Percentiles rank a stretch among this genome's conserved stretches.
Evolutionary conservation across 2,888 invertebrate species (phyloP).

Genomic region (Caenorhabditis afra): DNA sequence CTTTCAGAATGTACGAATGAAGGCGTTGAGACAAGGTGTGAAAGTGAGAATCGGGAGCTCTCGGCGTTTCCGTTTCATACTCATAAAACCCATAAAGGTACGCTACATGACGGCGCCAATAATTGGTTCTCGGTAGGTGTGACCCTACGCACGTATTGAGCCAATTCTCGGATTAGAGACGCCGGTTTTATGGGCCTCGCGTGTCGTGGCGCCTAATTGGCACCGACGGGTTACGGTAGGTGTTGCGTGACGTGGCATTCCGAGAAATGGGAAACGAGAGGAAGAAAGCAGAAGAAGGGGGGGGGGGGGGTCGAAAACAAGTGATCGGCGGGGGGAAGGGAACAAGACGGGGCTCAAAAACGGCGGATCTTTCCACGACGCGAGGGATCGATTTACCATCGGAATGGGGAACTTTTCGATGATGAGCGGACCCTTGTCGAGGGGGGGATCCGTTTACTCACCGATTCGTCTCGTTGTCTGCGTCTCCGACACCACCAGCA

Average conservation of each 20-base stretch:
- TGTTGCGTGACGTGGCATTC: background rate
- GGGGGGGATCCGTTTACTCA: conserved; percentile 52
- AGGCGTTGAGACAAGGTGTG: no score
- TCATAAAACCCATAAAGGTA: no score
- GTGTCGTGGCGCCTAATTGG: no score
- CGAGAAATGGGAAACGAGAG: background rate
- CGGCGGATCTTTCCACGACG: background rate
- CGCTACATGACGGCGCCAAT: no score
- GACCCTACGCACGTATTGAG: no score
- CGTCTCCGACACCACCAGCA: conserved; percentile 57
- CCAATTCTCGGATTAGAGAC: no score
- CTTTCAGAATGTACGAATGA: background rate
- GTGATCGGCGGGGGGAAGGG: conserved; percentile 20
- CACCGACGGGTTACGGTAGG: background rate
- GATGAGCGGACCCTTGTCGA: conserved; percentile 1
- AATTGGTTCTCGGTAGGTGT: no score
- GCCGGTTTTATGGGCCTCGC: no score
- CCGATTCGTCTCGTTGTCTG: conserved; percentile 42
- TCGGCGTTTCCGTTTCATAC: no score
- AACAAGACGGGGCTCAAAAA: background rate
- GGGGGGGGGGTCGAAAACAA: conserved; percentile 21
- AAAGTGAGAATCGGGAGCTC: no score
- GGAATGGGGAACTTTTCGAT: conserved; percentile 39
- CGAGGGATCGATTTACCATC: conserved; percentile 54
- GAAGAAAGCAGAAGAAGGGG: background rate